Evolutionary conservation across 1,140 invertebrate species (phyloP).

Genomic region (Papilio xuthus): DNA sequence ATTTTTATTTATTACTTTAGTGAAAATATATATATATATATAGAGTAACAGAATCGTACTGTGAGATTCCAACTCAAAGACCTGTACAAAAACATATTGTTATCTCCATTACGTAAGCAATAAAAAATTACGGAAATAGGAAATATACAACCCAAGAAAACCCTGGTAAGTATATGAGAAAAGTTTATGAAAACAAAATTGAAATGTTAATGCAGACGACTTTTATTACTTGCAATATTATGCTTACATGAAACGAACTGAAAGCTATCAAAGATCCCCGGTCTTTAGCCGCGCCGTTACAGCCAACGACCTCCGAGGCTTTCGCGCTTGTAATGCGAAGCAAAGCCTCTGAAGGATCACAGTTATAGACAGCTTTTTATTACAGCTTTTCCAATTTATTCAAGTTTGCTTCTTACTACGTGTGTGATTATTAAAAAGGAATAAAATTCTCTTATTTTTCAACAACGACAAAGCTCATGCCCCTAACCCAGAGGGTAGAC

Average conservation of each 20-base stretch:
- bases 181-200: not conserved
- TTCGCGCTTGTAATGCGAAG: constrained; percentile 2
- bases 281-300: not conserved
- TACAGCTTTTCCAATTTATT: constrained; percentile 5
- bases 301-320: not conserved
- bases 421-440: not conserved
- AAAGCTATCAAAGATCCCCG: constrained; percentile 3
- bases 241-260: not conserved
- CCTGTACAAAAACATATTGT: too few relatives aligned
- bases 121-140: too few relatives aligned
- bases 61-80: too few relatives aligned
- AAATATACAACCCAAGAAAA: not conserved
- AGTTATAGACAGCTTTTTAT: constrained; percentile 11
- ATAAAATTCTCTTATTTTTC: too few relatives aligned
- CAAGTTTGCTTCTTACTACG: not conserved
- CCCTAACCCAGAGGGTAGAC: too few relatives aligned
- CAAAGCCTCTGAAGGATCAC: not conserved
- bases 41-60: too few relatives aligned
- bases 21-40: too few relatives aligned
- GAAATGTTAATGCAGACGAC: not conserved
- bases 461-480: too few relatives aligned
- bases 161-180: not conserved
- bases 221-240: not conserved
- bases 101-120: too few relatives aligned
- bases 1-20: too few relatives aligned